Evolutionary conservation across 2,797 vertebrate genomes (phyloP), one percentile per base, ranked within the genome.

Genomic region (Pseudomugil gertrudae): DNA sequence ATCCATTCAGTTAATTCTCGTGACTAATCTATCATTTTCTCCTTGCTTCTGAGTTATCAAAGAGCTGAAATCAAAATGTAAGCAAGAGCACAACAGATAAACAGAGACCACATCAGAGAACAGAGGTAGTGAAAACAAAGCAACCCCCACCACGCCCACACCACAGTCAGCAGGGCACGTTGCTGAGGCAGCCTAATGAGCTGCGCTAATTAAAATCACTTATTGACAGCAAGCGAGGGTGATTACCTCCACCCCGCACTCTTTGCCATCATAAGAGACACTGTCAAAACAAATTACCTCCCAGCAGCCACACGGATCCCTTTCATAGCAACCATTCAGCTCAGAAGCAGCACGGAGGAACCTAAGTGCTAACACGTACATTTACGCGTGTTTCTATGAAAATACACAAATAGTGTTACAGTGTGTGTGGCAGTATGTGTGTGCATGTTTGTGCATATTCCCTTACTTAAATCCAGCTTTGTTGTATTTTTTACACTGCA

Each of bases 191-290:
- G 87, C 86, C 84, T 92, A 92, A 94, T 90, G 91, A 93, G 92
- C 84, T 81, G 79, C 76, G 73, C 88, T 92, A 94, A 94, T 94
- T 94, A 93, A 94, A 95, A 93, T 87, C 88, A 87, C 91, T 90
- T 90, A 93, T 90, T 92, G 92, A 94, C 93, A 93, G 90, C 90
- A 61, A 89, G 87, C 70, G 81, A 84, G 84, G 83, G 89, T 91
- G 86, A 91, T 92, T 90, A 90, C 91, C 90, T 89, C 89, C 89
- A 87, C 83, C 90, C 86, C 72, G 83, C 80, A 78, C 83, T 83
- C 87, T 80, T 64, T 77, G 80, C 84, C 87, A 80, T 89, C 86
- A 85, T 89, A 90, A 87, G 84, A 92, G 80, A 89, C 80, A 84
- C 88, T 90, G 92, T 93, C 92, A 92, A 90, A 92, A 92, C 90